Conservation (phyloP, 2,888 invertebrate genomes). For the Drosophila birchii region DNA sequence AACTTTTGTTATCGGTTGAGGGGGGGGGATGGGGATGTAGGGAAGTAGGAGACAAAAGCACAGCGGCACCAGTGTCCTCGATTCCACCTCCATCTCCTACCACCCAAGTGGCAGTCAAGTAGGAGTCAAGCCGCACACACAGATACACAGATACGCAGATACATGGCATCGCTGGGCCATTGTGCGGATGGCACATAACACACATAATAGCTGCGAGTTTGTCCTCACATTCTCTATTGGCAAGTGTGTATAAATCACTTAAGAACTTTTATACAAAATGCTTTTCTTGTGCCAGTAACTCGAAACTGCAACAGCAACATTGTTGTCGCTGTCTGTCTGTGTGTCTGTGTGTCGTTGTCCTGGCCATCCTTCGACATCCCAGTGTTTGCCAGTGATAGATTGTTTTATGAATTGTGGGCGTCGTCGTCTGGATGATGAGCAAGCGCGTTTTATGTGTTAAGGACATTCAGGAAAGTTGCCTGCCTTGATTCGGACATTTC, state of each 20-base stretch:
- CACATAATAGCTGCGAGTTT: conserved; percentile 47
- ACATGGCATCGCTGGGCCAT: not conserved
- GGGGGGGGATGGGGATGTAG: not conserved
- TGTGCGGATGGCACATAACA: conserved; percentile 11
- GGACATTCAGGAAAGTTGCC: conserved; percentile 57
- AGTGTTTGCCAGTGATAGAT: conserved; percentile 46
- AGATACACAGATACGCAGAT: conserved; percentile 8
- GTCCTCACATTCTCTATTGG: conserved; percentile 28
- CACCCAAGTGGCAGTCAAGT: conserved; percentile 60
- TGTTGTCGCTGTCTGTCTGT: conserved; percentile 38
- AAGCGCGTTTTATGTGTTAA: conserved; percentile 68
- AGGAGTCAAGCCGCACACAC: conserved; percentile 60
- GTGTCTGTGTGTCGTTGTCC: not conserved
- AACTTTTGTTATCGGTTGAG: conserved; percentile 40
- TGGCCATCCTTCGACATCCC: conserved; percentile 3
- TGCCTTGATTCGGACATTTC: conserved; percentile 20
- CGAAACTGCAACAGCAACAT: conserved; percentile 60
- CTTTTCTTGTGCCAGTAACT: conserved; percentile 56
- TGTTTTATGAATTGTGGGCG: conserved; percentile 65
- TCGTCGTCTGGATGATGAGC: conserved; percentile 51
- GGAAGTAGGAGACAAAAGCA: conserved; percentile 33
- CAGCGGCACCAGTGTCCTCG: conserved; percentile 40
- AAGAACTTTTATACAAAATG: conserved; percentile 71
- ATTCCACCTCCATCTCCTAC: conserved; percentile 5
- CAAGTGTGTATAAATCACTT: conserved; percentile 76